Base-by-base conservation (phyloP, 2,888 invertebrate genomes). In the Pegoplata infirma region DNA sequence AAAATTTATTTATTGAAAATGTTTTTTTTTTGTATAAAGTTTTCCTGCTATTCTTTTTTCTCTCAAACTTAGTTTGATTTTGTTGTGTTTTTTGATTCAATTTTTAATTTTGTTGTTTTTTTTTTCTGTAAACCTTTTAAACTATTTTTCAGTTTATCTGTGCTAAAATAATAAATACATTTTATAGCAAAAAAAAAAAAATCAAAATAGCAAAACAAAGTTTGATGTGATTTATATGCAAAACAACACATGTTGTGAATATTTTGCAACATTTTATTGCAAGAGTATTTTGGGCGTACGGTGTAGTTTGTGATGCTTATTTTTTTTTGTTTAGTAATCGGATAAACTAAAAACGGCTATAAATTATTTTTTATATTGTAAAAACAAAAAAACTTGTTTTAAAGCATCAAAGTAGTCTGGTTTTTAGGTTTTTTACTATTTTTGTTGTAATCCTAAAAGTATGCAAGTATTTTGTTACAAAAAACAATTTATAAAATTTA, bases 151-250 rank as follows among this genome's bases (percentile, higher is more conserved):
- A 32, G 36, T 46, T 46, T 25, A 59, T 59, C 58, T 32, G 32
- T 32, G 10, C 12, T 10, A 32, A 32, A 32, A 32, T 32, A 32
- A 32, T 40, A 58, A 55, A 55, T 21, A 40, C 47, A 19, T 47
- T 17, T 10, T 19, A 17, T n/a, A n/a, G n/a, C 53, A 36, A 40
- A 23, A 17, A 44, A 23, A n/a, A n/a, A 61, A 5, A 32, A 61
- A 14, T 40, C 28, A 16, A 17, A 16, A 47, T 47, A 40, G 47
- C 32, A 47, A 36, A 8, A 44, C 51, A 58, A 69, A 28, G 28
- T 69, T 58, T 47, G 23, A 55, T 56, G 53, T 72, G 72, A 72
- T 72, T 72, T 72, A 64, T 72, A 56, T 64, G 63, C 72, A 64
- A 47, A 72, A 72, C 63, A 63, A 56, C 72, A 64, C 17, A 56